These are phyloP conservation scores for Microdon myrmicae DNA, from an alignment of 2,888 invertebrate species.

Conservation along the genomic window DNA sequence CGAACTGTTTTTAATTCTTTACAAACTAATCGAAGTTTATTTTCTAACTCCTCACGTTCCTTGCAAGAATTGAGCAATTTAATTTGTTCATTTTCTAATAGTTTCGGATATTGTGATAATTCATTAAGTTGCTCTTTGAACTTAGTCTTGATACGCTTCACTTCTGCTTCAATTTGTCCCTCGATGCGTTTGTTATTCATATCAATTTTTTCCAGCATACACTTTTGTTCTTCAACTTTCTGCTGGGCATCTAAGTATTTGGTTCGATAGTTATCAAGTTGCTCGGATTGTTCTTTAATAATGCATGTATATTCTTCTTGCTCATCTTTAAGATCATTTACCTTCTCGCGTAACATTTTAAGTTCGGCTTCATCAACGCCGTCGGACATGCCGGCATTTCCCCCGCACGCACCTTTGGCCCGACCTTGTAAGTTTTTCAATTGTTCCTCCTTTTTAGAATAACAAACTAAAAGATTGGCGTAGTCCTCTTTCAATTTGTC, in stretches of 20 bases:
- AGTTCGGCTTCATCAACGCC: constrained; percentile 58
- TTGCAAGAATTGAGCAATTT: constrained; percentile 61
- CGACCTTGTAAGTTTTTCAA: constrained; percentile 59
- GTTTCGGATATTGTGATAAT: constrained; percentile 62
- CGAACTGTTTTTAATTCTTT: constrained; percentile 61
- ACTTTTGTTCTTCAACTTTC: constrained; percentile 64
- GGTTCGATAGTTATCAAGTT: constrained; percentile 64
- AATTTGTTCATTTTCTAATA: constrained; percentile 63
- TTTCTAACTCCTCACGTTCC: constrained; percentile 61
- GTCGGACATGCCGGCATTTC: constrained; percentile 1
- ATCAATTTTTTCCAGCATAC: constrained; percentile 61
- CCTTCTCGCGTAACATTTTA: constrained; percentile 59
- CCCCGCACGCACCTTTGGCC: constrained; percentile 12
- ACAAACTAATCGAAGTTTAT: constrained; percentile 62
- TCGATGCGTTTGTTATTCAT: constrained; percentile 65
- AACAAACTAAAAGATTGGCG: constrained; percentile 59
- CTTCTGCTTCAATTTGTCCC: constrained; percentile 64
- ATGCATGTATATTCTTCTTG: constrained; percentile 64
- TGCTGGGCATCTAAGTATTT: constrained; percentile 65
- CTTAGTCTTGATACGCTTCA: constrained; percentile 63
- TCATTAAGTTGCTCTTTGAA: constrained; percentile 65
- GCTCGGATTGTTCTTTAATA: constrained; percentile 64
- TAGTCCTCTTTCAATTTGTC: constrained; percentile 63
- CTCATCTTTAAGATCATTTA: constrained; percentile 62
- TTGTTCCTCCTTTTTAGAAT: constrained; percentile 61